Evolutionary conservation across 1,140 invertebrate genomes (phyloP), one percentile per base, ranked within the genome.

Genomic region (Leptinotarsa lineolata): DNA sequence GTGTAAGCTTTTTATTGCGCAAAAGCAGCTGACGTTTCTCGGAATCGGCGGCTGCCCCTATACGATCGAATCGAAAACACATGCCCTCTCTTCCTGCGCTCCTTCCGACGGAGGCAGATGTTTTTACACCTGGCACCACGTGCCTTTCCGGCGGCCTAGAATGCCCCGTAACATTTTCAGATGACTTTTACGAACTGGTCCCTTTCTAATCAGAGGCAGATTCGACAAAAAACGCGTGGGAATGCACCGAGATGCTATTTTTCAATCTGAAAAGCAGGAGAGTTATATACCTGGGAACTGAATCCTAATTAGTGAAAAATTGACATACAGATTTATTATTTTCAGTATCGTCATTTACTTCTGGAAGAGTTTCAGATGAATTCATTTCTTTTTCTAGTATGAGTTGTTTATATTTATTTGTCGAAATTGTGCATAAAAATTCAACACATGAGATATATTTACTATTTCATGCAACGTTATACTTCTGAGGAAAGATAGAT

Each of bases 51-150:
- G 48, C 22, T 20, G 60, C 60, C 60, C 60, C 60, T 63, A 63
- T 63, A 21, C 60, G 18, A 63, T 20, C 60, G 20, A 20, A 63
- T 21, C 60, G 20, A 24, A 21, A 63, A 63, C 60, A 63, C 13
- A 63, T 63, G 60, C 60, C 60, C 20, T n/a, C 58, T 63, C 20
- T 63, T 63, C 60, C 60, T 63, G 48, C 48, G 15, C 48, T 18
- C n/a, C 48, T 13, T 54, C 15, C 15, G n/a, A 54, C n/a, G 48
- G 48, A 20, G 60, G 60, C 60, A 63, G 60, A 63, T 63, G 60
- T 63, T 63, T 63, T 63, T 63, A 63, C 60, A 63, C 60, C 60
- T 63, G 60, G 60, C 60, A 21, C 60, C 22, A 24, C 60, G 20
- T 24, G 60, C 60, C 60, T 63, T 63, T 63, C 60, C 60, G 20